A percentile compares a stretch with the other conserved stretches of the same genome.
These are phyloP conservation scores for Aplodontia rufa DNA, from an alignment of 2,113 vertebrate species.

Conservation along the genomic window DNA sequence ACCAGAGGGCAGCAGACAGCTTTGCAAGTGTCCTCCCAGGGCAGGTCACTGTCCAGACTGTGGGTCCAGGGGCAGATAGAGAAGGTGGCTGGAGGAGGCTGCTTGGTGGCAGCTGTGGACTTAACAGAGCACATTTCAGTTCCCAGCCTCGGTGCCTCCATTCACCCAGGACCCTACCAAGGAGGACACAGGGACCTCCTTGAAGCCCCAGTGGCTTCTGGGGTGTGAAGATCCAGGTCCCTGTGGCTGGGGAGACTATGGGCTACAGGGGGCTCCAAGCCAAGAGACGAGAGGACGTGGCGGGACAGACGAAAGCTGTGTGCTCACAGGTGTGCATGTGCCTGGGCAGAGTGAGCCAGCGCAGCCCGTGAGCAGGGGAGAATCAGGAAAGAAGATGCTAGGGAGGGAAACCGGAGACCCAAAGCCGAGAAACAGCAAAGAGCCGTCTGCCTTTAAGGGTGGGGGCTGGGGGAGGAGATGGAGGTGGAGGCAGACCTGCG, in stretches of 20 bases:
- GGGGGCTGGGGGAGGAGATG: too few relatives aligned
- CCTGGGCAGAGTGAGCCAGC: too few relatives aligned
- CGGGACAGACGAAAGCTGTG: background rate
- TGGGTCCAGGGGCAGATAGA: background rate
- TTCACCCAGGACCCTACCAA: background rate
- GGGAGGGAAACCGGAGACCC: background rate
- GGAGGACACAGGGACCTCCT: background rate
- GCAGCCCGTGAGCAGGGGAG: too few relatives aligned
- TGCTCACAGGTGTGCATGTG: too few relatives aligned
- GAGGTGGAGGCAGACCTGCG: accelerated
- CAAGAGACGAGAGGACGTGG: background rate
- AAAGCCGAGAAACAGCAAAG: background rate
- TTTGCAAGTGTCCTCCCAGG: background rate
- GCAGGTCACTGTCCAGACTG: too few relatives aligned
- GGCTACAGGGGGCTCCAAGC: background rate
- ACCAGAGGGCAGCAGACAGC: slow-evolving; percentile 72
- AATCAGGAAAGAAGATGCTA: too few relatives aligned
- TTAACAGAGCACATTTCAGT: background rate
- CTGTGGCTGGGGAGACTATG: background rate
- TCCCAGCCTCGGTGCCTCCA: background rate
- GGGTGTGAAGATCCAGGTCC: background rate
- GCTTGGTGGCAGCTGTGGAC: background rate
- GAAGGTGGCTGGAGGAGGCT: background rate
- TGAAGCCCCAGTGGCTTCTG: background rate
- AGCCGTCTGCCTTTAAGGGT: accelerated